Percentiles rank a stretch among this genome's conserved stretches.
Conservation (phyloP, 2,797 vertebrate genomes). For the Kryptolebias ocellatus region DNA sequence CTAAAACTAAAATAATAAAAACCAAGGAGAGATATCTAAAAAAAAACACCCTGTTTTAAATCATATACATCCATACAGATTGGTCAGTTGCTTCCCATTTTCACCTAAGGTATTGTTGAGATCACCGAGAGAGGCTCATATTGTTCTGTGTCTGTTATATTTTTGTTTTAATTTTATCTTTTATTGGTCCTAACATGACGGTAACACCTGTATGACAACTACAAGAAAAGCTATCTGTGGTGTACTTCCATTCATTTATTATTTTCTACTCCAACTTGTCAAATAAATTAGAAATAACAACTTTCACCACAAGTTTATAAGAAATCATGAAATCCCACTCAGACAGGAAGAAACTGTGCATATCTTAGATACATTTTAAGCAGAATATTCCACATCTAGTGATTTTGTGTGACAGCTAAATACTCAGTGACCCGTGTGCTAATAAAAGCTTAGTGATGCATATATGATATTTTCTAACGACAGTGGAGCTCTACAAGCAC, state of each 20-base stretch:
- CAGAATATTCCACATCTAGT: not conserved
- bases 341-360: not conserved
- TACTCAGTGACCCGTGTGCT: not conserved
- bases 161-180: too few relatives aligned
- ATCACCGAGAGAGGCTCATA: too few relatives aligned
- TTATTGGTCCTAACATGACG: too few relatives aligned
- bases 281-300: not conserved
- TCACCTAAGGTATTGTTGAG: too few relatives aligned
- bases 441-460: conserved; percentile 1
- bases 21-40: too few relatives aligned
- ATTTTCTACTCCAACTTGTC: not conserved
- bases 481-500: conserved; percentile 1
- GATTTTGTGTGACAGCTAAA: conserved; percentile 7
- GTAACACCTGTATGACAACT: too few relatives aligned
- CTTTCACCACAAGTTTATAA: not conserved
- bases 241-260: not conserved
- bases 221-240: not conserved
- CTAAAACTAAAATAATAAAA: too few relatives aligned
- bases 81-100: too few relatives aligned
- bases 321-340: not conserved
- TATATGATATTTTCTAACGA: conserved; percentile 2
- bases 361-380: not conserved
- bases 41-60: too few relatives aligned
- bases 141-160: too few relatives aligned
- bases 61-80: too few relatives aligned